Conservation (phyloP, 1,140 invertebrate genomes). For the Drosophila parvula region DNA sequence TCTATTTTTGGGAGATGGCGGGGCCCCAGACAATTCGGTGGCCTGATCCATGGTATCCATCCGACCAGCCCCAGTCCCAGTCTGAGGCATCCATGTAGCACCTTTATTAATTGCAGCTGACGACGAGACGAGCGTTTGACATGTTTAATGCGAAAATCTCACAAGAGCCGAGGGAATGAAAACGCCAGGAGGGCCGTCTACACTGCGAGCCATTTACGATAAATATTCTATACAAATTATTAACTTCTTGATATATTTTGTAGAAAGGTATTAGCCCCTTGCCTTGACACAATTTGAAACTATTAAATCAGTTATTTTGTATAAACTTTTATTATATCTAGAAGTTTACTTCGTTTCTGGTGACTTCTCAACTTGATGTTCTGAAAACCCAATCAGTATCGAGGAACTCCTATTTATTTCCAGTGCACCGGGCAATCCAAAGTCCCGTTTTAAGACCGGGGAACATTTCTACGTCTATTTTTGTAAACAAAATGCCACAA, state of each 20-base stretch:
- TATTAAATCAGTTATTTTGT: too few relatives aligned
- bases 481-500: constrained; percentile 34
- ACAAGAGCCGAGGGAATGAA: neutral
- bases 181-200: neutral
- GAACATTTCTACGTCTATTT: constrained; percentile 60
- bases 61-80: constrained; percentile 8
- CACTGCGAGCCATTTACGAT: neutral
- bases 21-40: constrained; percentile 40
- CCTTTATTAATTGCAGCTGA: constrained; percentile 82
- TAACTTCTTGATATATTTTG: too few relatives aligned
- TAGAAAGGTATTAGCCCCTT: too few relatives aligned
- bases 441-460: constrained; percentile 20
- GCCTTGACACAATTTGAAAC: too few relatives aligned
- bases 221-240: too few relatives aligned
- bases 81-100: constrained; percentile 65
- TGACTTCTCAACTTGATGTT: too few relatives aligned
- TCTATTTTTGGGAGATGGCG: constrained; percentile 55
- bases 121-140: constrained; percentile 78
- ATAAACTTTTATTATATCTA: too few relatives aligned
- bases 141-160: constrained; percentile 79
- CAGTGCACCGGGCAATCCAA: constrained; percentile 10
- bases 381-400: too few relatives aligned
- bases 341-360: too few relatives aligned
- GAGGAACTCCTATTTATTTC: neutral
- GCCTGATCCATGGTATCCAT: constrained; percentile 35